Percentiles rank a stretch among this genome's conserved stretches.
Conservation (phyloP, 2,797 vertebrate genomes). For the Xiphorhynchus erythropygius region DNA sequence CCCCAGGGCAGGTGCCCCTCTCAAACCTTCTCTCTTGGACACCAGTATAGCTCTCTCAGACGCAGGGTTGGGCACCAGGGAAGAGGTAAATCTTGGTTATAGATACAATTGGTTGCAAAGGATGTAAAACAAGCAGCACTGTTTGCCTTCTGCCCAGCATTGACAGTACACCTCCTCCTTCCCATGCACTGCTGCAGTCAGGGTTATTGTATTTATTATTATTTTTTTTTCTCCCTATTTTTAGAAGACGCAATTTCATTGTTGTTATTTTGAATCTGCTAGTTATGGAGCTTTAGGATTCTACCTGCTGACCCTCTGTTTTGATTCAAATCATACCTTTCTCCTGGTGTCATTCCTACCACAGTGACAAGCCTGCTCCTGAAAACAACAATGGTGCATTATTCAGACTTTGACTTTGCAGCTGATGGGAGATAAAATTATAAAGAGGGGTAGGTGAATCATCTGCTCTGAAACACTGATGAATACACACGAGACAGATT, state of each 20-base stretch:
- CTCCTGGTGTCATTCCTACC: background rate
- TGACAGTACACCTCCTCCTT: background rate
- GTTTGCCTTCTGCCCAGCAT: background rate
- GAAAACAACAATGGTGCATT: constrained; percentile 27
- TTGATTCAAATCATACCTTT: background rate
- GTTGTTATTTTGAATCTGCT: background rate
- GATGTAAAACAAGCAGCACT: background rate
- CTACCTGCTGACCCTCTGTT: background rate
- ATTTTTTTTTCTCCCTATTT: background rate
- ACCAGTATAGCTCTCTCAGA: background rate
- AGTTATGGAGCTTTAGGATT: background rate
- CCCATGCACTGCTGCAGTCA: fast-evolving
- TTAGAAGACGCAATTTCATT: background rate
- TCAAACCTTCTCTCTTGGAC: fast-evolving
- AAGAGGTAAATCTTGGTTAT: background rate
- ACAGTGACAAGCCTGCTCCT: background rate
- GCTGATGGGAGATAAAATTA: constrained; percentile 49
- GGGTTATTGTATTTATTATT: background rate
- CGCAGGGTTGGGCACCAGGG: background rate
- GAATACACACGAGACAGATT: background rate
- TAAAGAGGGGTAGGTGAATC: constrained; percentile 52
- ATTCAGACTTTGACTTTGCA: constrained; percentile 44
- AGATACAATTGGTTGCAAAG: background rate
- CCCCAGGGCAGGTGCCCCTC: background rate
- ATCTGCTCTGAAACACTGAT: constrained; percentile 27